phyloP scores from a whole-genome alignment of 2,113 vertebrate species.

The Pteropus alecto region DNA sequence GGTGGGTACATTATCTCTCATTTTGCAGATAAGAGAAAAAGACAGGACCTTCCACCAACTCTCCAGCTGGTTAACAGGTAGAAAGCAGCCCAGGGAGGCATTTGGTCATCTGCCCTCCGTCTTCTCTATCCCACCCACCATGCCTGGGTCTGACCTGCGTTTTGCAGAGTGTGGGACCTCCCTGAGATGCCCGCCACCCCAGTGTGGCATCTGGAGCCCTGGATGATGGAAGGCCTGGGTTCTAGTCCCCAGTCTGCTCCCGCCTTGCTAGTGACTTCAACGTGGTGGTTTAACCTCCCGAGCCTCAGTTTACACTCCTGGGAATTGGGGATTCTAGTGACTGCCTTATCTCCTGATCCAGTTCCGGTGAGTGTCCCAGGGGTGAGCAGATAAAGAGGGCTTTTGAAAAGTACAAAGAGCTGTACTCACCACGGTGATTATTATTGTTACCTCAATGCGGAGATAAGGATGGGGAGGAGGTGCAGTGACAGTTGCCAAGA shows the following conservation, averaged over 20 bases:
- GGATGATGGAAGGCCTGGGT: too few relatives aligned
- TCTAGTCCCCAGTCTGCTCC: neutral
- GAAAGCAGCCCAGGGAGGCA: neutral
- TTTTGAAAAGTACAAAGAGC: constrained; percentile 61
- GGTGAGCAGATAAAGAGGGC: constrained; percentile 48
- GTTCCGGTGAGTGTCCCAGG: constrained; percentile 53
- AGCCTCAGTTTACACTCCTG: constrained; percentile 56
- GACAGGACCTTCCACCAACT: neutral
- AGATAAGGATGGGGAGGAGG: constrained; percentile 55
- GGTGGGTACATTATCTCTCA: neutral
- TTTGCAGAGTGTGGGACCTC: neutral
- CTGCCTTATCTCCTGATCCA: neutral
- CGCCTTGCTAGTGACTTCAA: neutral
- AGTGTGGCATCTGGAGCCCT: neutral
- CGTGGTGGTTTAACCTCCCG: neutral
- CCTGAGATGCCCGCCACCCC: neutral
- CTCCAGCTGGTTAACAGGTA: neutral
- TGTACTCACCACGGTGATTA: constrained; percentile 38
- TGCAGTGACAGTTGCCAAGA: constrained; percentile 65
- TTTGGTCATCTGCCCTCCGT: neutral
- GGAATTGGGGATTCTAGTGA: neutral
- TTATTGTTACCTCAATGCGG: constrained; percentile 49
- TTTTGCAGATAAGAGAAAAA: neutral
- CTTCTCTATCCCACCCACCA: fast-evolving
- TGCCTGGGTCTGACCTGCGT: neutral